A percentile compares a stretch with the other conserved stretches of the same genome.
phyloP scores from a whole-genome alignment of 2,113 vertebrate genomes.

The Paradoxurus hermaphroditus region DNA sequence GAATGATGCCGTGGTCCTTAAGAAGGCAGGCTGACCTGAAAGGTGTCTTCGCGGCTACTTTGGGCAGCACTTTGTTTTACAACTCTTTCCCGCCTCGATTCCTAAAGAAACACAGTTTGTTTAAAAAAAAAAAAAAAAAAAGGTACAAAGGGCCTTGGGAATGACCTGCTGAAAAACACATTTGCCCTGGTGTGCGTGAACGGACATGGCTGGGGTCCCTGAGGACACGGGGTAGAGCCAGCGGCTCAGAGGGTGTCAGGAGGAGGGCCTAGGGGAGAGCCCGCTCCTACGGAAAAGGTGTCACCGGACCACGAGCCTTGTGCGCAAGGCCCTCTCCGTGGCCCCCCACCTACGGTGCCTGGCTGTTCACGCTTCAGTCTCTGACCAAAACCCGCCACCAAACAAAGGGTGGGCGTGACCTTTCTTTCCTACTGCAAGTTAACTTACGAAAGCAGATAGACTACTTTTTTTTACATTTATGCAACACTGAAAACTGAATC shows the following conservation, averaged over 20 bases:
- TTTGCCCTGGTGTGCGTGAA: background rate
- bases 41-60: background rate
- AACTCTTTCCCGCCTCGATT: background rate
- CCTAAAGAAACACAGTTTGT: background rate
- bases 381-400: background rate
- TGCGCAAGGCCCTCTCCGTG: rapidly evolving
- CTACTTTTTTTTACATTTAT: background rate
- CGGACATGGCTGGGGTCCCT: background rate
- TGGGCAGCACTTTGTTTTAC: background rate
- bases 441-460: background rate
- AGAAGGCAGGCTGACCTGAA: background rate
- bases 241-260: background rate
- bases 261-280: background rate
- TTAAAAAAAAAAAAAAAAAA: background rate
- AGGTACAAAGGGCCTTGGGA: background rate
- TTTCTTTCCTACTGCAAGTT: background rate
- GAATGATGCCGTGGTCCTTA: background rate
- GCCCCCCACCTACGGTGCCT: background rate
- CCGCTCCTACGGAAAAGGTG: background rate
- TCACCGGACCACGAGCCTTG: background rate
- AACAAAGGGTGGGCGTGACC: background rate
- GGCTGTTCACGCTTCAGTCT: background rate
- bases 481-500: background rate
- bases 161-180: background rate
- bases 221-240: background rate